These are phyloP conservation scores for Picathartes gymnocephalus DNA, from an alignment of 2,113 vertebrate genomes.

Conservation along the genomic window DNA sequence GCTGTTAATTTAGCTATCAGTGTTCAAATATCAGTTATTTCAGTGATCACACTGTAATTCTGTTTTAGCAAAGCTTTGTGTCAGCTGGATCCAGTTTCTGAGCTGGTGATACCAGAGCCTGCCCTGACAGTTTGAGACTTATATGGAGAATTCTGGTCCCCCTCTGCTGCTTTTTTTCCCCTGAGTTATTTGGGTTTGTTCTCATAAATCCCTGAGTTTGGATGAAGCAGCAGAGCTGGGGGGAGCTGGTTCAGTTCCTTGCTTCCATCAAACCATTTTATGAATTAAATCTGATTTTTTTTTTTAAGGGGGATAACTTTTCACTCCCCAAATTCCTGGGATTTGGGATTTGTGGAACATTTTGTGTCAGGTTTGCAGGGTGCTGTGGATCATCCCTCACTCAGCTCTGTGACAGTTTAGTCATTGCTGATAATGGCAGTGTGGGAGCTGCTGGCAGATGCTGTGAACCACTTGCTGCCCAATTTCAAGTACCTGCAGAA, in stretches of 20 bases:
- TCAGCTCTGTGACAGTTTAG: background rate
- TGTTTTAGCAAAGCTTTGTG: background rate
- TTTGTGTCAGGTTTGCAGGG: background rate
- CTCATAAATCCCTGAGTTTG: background rate
- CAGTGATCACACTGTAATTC: background rate
- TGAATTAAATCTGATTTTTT: background rate
- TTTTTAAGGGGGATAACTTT: background rate
- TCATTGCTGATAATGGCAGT: background rate
- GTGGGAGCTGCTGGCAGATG: constrained; percentile 24
- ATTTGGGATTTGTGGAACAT: background rate
- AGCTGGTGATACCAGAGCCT: background rate
- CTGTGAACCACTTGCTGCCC: constrained; percentile 3
- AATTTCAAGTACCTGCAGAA: background rate
- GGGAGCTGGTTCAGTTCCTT: background rate
- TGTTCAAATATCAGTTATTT: too few species aligned
- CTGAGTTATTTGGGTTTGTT: background rate
- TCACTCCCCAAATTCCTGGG: background rate
- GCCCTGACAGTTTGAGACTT: background rate
- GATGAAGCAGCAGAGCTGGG: background rate
- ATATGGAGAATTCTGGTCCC: background rate
- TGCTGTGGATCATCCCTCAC: background rate
- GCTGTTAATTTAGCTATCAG: background rate
- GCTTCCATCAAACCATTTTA: background rate
- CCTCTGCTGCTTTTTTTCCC: background rate
- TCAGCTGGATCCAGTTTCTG: background rate